These are phyloP conservation scores for Megaustenia siamemsis DNA, from an alignment of 2,888 invertebrate species.

Conservation along the genomic window DNA sequence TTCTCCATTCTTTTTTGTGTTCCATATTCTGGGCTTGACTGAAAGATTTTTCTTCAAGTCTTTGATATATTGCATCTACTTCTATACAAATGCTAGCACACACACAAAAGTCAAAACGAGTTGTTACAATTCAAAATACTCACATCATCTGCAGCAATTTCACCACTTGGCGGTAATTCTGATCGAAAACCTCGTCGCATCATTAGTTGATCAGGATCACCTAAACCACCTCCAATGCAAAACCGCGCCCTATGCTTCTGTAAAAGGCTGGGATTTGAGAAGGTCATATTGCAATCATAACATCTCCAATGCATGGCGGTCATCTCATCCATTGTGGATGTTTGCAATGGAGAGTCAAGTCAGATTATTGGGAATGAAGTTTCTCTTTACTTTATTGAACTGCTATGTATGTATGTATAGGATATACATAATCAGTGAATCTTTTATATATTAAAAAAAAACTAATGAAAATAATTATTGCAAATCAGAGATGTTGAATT, in stretches of 20 bases:
- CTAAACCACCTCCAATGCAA: conserved; percentile 71
- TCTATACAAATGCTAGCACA: no score
- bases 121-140: conserved; percentile 39
- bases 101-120: neutral
- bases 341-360: neutral
- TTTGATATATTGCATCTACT: no score
- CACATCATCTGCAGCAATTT: conserved; percentile 63
- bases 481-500: no score
- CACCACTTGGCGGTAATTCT: conserved; percentile 55
- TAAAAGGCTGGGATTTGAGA: conserved; percentile 67
- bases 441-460: neutral
- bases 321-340: conserved; percentile 44
- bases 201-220: conserved; percentile 69
- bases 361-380: neutral
- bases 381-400: neutral
- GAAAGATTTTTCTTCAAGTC: no score
- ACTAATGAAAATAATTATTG: no score
- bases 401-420: neutral
- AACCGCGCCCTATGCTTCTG: conserved; percentile 73
- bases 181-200: conserved; percentile 64
- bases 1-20: neutral
- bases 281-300: conserved; percentile 75
- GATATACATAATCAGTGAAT: neutral
- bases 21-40: no score
- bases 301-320: conserved; percentile 63